Base-by-base conservation (phyloP, 2,888 invertebrate genomes). In the Lasioglossum morio region DNA sequence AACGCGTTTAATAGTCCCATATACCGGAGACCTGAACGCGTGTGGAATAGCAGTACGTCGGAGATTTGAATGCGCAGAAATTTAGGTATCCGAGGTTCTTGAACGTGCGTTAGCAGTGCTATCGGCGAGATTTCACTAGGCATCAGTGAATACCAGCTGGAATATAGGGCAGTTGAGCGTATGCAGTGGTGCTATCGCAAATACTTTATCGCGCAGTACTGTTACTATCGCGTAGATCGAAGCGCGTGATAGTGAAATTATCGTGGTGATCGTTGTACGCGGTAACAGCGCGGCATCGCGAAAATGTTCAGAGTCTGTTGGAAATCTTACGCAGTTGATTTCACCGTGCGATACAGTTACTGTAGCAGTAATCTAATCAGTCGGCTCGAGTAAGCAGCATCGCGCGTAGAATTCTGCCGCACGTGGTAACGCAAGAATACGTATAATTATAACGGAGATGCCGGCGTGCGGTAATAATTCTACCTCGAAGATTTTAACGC, bases 371-470 rank as follows among this genome's bases (percentile, higher is more conserved):
- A 66, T 66, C 66, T 34, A 34, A 66, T 34, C 34, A 16, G 16
- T 66, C 30, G 34, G 19, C 30, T 19, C 30, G 23, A 23, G 23
- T 8, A 66, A 34, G 8, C 8, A 34, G 34, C 30, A 4, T 60
- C 57, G 30, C 63, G 16, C 16, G 66, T 19, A 34, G 66, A 30
- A 3, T 66, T 66, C 66, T 8, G 19, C 66, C 66, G n/a, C 27
- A 2, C 8, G 57, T 16, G 16, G 60, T 60, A 60, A 53, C 60
- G 14, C 60, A 7, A 5, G 27, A 27, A 27, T 60, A 60, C 14
- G 27, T 60, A 60, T 30, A 60, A 60, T 60, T 60, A 60, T 60
- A 60, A 60, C 60, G 60, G 60, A 60, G 60, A 60, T 30, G 27
- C 27, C 27, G 60, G 60, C 60, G 60, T 14, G 60, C 27, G 60